A percentile compares a stretch with the other conserved stretches of the same genome.
phyloP scores from a whole-genome alignment of 2,113 vertebrate species.

The Cercocebus atys region DNA sequence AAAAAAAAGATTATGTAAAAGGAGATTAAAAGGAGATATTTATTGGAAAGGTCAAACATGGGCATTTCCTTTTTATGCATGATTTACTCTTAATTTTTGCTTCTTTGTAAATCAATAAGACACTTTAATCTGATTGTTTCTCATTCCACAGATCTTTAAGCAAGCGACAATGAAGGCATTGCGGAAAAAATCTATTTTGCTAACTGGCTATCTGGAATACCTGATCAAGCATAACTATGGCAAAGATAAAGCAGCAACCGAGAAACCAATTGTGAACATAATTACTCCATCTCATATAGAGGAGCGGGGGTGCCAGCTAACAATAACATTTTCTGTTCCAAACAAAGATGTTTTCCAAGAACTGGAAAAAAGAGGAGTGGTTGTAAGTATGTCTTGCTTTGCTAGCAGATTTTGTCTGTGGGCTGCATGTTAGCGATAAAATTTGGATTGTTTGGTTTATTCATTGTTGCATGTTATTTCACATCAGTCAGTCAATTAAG shows the following conservation, averaged over 20 bases:
- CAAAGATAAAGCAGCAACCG: conserved; percentile 77
- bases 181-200: conserved; percentile 92
- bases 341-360: conserved; percentile 87
- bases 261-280: conserved; percentile 86
- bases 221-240: conserved; percentile 87
- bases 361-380: conserved; percentile 93
- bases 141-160: conserved; percentile 88
- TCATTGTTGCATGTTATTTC: neutral
- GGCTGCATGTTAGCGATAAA: neutral
- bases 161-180: conserved; percentile 90
- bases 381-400: conserved; percentile 85
- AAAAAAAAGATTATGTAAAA: neutral
- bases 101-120: neutral
- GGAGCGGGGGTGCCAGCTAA: conserved; percentile 95
- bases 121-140: conserved; percentile 34
- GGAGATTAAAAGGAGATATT: neutral
- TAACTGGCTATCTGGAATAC: conserved; percentile 96
- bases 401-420: conserved; percentile 41
- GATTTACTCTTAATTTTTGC: conserved; percentile 32
- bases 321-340: conserved; percentile 90
- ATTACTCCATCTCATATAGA: conserved; percentile 88
- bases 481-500: neutral
- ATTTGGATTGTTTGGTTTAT: neutral
- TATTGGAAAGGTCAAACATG: neutral
- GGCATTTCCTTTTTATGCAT: neutral